A percentile compares a stretch with the other conserved stretches of the same genome.
These are phyloP conservation scores for Aptenodytes patagonicus DNA, from an alignment of 2,113 vertebrate genomes.

Conservation along the genomic window DNA sequence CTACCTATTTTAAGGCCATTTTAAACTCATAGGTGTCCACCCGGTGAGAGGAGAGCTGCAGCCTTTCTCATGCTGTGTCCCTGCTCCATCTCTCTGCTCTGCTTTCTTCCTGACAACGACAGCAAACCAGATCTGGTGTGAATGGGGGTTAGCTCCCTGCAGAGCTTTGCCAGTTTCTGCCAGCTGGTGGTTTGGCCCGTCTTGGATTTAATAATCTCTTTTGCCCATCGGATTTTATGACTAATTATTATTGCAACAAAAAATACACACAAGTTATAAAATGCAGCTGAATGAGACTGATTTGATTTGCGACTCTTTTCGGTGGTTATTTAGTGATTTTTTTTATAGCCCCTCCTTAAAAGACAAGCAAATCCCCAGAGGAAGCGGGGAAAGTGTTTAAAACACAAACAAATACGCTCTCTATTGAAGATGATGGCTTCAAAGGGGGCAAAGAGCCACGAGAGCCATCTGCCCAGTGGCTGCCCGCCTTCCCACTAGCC, in stretches of 20 bases:
- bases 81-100: background rate
- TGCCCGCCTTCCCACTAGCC: background rate
- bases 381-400: background rate
- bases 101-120: accelerated
- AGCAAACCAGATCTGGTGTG: background rate
- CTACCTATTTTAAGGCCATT: background rate
- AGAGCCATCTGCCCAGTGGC: background rate
- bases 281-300: background rate
- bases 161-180: background rate
- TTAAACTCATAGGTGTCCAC: background rate
- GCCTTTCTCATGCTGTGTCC: background rate
- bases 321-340: background rate
- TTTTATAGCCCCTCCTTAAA: background rate
- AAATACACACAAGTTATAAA: background rate
- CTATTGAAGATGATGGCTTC: background rate
- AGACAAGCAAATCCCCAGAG: background rate
- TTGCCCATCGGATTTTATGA: background rate
- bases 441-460: background rate
- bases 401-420: background rate
- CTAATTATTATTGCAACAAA: background rate
- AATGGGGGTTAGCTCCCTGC: background rate
- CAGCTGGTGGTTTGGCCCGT: background rate
- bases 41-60: background rate
- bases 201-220: background rate
- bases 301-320: background rate